Conservation (phyloP, 2,888 invertebrate genomes). For the Ametastegia equiseti region DNA sequence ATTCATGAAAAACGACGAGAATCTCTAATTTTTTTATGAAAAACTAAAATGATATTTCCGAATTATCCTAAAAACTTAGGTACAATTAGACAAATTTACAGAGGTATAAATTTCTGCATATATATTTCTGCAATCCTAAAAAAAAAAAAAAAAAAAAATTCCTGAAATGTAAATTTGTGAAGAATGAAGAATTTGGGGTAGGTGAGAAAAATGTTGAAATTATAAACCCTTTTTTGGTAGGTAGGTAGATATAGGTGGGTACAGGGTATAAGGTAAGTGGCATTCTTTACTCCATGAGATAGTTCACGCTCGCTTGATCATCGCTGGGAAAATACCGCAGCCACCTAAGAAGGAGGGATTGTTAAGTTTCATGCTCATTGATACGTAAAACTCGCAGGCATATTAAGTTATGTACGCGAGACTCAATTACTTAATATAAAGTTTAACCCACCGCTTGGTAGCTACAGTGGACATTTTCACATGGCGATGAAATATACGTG, state of each 20-base stretch:
- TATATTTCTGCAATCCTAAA: no score
- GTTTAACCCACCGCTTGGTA: not conserved
- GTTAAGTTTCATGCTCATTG: constrained; percentile 9
- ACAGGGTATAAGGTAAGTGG: constrained; percentile 27
- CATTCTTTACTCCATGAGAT: constrained; percentile 34
- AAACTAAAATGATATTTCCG: no score
- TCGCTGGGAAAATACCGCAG: constrained; percentile 45
- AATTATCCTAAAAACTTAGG: no score
- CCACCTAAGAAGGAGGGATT: constrained; percentile 29
- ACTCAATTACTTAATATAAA: constrained; percentile 39
- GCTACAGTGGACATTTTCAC: not conserved
- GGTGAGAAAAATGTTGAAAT: constrained; percentile 21
- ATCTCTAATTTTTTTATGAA: no score
- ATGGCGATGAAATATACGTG: constrained; percentile 18
- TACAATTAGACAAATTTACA: no score
- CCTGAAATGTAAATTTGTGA: not conserved
- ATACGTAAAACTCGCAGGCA: constrained; percentile 42
- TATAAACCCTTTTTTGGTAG: constrained; percentile 29
- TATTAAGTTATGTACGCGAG: constrained; percentile 40
- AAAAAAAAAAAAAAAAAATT: no score
- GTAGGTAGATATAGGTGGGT: no score
- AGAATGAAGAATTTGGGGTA: not conserved
- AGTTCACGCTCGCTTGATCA: constrained; percentile 35
- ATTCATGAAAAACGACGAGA: no score
- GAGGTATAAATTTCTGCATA: no score